These are phyloP conservation scores for Nesidiocoris tenuis DNA, from an alignment of 2,888 invertebrate species.

Conservation along the genomic window DNA sequence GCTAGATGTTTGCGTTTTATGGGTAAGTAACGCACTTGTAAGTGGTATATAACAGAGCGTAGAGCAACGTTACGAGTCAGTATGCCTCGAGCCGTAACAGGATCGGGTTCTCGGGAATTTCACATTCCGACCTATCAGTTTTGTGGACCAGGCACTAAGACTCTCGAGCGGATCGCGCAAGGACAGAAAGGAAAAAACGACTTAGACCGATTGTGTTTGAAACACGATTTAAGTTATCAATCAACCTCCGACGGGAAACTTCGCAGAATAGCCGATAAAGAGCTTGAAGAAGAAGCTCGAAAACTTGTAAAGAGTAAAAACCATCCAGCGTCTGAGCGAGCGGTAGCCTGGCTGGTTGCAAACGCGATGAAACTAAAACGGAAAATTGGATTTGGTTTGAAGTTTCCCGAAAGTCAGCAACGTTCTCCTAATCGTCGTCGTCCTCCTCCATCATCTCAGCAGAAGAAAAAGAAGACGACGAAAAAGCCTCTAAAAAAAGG, in stretches of 20 bases:
- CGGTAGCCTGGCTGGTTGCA: slow-evolving; percentile 39
- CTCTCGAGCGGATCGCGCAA: slow-evolving; percentile 49
- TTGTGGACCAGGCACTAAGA: slow-evolving; percentile 33
- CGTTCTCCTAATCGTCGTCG: too few relatives aligned
- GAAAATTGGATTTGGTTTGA: slow-evolving; percentile 39
- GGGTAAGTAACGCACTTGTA: too few relatives aligned
- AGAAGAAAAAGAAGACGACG: slow-evolving; percentile 7
- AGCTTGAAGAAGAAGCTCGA: slow-evolving; percentile 33
- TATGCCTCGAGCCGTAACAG: background rate
- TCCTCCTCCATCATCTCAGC: too few relatives aligned
- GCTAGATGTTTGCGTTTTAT: too few relatives aligned
- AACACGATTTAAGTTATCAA: slow-evolving; percentile 53
- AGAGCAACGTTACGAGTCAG: background rate
- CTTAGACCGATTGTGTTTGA: slow-evolving; percentile 52
- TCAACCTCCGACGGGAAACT: background rate
- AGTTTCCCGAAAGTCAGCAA: background rate
- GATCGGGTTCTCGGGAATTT: background rate
- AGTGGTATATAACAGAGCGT: background rate
- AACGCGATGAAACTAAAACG: slow-evolving; percentile 46
- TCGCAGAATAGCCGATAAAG: slow-evolving; percentile 39
- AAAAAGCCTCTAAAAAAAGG: too few relatives aligned
- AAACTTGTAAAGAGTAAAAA: slow-evolving; percentile 37
- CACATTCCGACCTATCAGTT: slow-evolving; percentile 18
- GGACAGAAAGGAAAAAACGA: slow-evolving; percentile 53
- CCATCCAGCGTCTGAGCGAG: slow-evolving; percentile 36